phyloP scores from a whole-genome alignment of 2,888 invertebrate species.

The Crematogaster levior region DNA sequence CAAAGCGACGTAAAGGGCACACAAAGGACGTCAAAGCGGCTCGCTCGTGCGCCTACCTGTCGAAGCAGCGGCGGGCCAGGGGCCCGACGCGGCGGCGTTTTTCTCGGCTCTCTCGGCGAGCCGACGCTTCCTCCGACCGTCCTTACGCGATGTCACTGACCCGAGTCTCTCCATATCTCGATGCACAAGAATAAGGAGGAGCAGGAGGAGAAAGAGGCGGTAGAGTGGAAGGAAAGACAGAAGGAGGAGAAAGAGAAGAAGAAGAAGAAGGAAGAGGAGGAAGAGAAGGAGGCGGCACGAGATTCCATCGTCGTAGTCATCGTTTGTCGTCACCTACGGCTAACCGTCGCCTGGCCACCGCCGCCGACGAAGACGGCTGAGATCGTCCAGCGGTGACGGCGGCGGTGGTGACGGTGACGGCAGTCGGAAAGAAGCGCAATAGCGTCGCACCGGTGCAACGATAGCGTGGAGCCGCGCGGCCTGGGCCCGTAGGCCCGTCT shows the following conservation, averaged over 20 bases:
- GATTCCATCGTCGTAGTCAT: constrained; percentile 56
- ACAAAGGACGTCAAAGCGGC: constrained; percentile 27
- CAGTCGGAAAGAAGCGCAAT: constrained; percentile 44
- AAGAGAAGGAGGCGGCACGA: constrained; percentile 3
- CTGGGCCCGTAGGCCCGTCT: constrained; percentile 11
- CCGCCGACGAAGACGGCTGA: constrained; percentile 3
- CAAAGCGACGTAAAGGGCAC: constrained; percentile 43
- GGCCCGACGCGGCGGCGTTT: constrained; percentile 28
- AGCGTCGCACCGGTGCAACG: constrained; percentile 50
- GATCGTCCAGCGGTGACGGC: not conserved
- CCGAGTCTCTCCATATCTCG: constrained; percentile 55
- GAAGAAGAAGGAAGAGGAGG: not conserved
- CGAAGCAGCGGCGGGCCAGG: constrained; percentile 26
- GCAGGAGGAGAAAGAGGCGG: constrained; percentile 16
- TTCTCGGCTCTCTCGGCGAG: constrained; percentile 39
- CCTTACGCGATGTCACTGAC: constrained; percentile 66
- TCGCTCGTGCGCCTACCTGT: constrained; percentile 40
- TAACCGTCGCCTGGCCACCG: constrained; percentile 20
- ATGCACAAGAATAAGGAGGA: constrained; percentile 55
- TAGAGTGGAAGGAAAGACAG: not conserved
- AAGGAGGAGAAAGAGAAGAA: constrained; percentile 2
- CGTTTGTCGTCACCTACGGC: constrained; percentile 51
- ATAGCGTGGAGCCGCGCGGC: constrained; percentile 45
- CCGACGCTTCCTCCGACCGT: constrained; percentile 48
- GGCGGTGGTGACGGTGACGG: not conserved